Evolutionary conservation across 1,140 invertebrate species (phyloP), one percentile per base, ranked within the genome.

Genomic region (Cotesia glomerata): DNA sequence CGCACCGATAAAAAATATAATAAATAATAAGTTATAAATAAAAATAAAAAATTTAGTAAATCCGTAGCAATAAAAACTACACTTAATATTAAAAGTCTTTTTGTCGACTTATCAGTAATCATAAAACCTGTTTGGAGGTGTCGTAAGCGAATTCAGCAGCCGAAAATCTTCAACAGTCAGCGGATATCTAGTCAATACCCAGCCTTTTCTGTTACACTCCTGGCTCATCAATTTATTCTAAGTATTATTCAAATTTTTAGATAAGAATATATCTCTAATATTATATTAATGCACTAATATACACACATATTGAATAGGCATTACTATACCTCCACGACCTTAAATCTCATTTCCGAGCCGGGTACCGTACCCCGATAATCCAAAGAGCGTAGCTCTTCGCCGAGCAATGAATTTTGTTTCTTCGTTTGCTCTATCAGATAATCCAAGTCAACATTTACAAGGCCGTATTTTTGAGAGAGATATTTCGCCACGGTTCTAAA

Each of bases 101-200:
- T 45, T 45, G 11, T 45, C 39, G 39, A 45, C 39, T 45, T 45
- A 45, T 45, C 39, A 45, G 39, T 45, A 45, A 45, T 45, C 39
- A 45, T 35, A 9, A 63, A 72, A 90, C 90, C 89, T 88, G 77
- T 92, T 92, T 0, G 91, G 91, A 7, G 90, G 91, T 14, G 89
- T 91, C 8, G 88, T 77, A 74, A 88, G 85, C 32, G 81, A 84
- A 79, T 92, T 90, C 2, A 92, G 76, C 9, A 88, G 75, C 76
- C 89, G 88, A 66, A 92, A 90, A 74, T 92, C 91, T 0, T 82
- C 78, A 0, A 88, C 86, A 3, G 80, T 87, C 8, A 81, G 84
- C 0, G 90, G 90, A 77, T 88, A 91, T 4, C 87, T 88, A 9
- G 87, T 90, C 35, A 92, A 77, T 18, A 92, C 85, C 90, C 90